phyloP scores from a whole-genome alignment of 2,113 vertebrate genomes.

The Psilopsiagon aurifrons region DNA sequence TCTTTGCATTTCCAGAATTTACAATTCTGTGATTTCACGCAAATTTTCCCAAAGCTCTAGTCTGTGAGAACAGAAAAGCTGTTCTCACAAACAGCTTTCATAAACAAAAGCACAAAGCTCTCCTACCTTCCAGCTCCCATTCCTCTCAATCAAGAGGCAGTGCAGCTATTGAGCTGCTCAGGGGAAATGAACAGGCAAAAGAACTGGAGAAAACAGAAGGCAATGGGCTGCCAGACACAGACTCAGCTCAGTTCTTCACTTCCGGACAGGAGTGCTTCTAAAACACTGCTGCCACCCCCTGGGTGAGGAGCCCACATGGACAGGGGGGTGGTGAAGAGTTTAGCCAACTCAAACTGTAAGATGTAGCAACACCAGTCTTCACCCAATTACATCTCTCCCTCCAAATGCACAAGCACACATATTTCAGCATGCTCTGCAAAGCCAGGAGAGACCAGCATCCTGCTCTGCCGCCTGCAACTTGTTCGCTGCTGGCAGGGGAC shows the following conservation, averaged over 20 bases:
- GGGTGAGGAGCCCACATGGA: background rate
- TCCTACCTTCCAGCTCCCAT: background rate
- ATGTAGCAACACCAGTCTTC: background rate
- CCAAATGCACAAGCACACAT: background rate
- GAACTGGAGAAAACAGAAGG: background rate
- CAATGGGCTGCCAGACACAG: background rate
- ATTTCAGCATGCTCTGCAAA: background rate
- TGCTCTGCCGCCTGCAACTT: background rate
- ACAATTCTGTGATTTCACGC: background rate
- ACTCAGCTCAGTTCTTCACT: background rate
- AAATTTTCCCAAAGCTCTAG: background rate
- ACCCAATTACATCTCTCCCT: fast-evolving
- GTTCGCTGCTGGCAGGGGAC: background rate
- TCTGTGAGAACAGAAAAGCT: background rate
- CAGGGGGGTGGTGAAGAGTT: background rate
- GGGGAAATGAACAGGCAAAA: background rate
- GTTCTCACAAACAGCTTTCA: background rate
- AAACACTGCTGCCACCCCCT: background rate
- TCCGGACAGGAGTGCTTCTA: fast-evolving
- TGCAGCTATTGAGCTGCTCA: background rate
- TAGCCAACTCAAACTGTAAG: background rate
- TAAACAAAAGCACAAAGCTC: background rate
- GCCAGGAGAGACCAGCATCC: fast-evolving
- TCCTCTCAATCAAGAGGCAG: background rate
- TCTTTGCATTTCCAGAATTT: background rate